Evolutionary conservation across 37 sponge, comb jelly and placozoan species (phyloP).

Genomic region (Agelas oroides): DNA sequence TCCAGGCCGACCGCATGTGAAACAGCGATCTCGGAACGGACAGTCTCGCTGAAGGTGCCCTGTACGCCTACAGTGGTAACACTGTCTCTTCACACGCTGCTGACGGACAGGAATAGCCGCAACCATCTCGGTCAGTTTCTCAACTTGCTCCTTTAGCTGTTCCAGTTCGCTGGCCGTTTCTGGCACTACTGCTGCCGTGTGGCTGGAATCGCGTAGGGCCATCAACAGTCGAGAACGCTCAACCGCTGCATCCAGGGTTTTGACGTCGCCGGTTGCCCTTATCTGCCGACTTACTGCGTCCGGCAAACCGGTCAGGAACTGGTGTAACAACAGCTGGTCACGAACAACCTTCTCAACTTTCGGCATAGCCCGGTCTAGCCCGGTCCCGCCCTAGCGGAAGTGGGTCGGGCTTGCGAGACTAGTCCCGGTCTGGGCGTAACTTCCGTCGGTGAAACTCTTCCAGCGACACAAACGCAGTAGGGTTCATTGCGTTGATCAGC

Average conservation of each 20-base stretch:
- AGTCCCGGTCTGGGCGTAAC: slow-evolving; percentile 35
- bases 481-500: neutral
- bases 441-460: slow-evolving; percentile 51
- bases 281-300: slow-evolving; percentile 25
- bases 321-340: slow-evolving; percentile 57
- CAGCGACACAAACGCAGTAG: slow-evolving; percentile 21
- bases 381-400: slow-evolving; percentile 27
- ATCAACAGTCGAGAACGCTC: slow-evolving; percentile 27
- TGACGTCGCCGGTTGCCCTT: slow-evolving; percentile 33
- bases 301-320: slow-evolving; percentile 52
- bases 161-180: neutral
- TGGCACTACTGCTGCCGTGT: neutral
- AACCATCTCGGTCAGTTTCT: slow-evolving; percentile 39
- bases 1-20: slow-evolving; percentile 16
- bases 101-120: no score
- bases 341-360: slow-evolving; percentile 23
- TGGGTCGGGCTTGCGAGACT: slow-evolving; percentile 36
- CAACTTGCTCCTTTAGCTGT: slow-evolving; percentile 18
- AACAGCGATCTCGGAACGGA: slow-evolving; percentile 1
- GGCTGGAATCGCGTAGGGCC: neutral
- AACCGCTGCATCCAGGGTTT: slow-evolving; percentile 14
- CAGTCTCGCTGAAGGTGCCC: slow-evolving; percentile 45
- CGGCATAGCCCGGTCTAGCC: slow-evolving; percentile 68
- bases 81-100: no score
- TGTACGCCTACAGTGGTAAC: neutral